Evolutionary conservation across 2,888 invertebrate genomes (phyloP).

Genomic region (Eristalis intricaria): DNA sequence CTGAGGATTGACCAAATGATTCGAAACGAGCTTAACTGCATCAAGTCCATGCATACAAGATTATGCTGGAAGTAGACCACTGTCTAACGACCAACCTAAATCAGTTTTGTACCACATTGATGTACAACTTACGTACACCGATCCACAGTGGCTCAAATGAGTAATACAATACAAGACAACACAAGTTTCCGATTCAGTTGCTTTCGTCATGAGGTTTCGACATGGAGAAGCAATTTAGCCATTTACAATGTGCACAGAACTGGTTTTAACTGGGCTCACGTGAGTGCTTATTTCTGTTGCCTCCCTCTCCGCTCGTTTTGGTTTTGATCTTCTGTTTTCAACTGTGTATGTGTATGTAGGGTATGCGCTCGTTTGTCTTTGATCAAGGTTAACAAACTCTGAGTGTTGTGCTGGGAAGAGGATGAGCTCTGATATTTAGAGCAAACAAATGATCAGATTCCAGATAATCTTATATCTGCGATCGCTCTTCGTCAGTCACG

Average conservation of each 20-base stretch:
- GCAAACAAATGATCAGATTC: neutral
- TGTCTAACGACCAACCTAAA: neutral
- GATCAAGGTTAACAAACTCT: conserved; percentile 2
- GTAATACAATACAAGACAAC: neutral
- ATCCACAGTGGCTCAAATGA: neutral
- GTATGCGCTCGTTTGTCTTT: conserved; percentile 1
- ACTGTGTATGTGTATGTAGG: neutral
- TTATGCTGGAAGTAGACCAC: neutral
- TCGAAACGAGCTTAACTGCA: neutral
- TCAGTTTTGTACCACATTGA: neutral
- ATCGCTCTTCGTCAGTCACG: neutral
- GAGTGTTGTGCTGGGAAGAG: neutral
- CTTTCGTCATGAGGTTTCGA: conserved; percentile 38
- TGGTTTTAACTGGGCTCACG: conserved; percentile 36
- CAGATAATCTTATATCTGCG: neutral
- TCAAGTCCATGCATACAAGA: neutral
- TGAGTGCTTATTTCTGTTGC: conserved; percentile 12
- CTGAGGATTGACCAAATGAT: neutral
- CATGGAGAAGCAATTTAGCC: conserved; percentile 24
- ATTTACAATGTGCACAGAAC: conserved; percentile 15
- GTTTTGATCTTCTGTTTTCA: neutral
- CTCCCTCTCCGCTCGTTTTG: neutral
- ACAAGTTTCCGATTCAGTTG: conserved; percentile 35
- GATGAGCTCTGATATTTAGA: neutral
- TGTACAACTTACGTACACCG: neutral